A percentile compares a stretch with the other conserved stretches of the same genome.
phyloP scores from a whole-genome alignment of 2,797 vertebrate genomes.

The Loriculus beryllinus region DNA sequence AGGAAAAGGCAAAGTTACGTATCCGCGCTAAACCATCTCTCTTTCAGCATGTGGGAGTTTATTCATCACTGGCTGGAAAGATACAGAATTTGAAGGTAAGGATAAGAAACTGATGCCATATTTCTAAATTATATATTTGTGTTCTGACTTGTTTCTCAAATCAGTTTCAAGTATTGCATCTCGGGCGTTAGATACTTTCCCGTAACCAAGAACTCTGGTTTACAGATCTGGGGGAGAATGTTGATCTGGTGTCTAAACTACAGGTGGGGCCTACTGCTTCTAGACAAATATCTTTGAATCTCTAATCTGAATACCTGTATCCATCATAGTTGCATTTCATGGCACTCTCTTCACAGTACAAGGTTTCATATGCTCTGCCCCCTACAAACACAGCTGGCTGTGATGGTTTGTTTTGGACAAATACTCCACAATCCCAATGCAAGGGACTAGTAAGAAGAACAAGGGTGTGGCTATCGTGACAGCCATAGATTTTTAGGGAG shows the following conservation, averaged over 20 bases:
- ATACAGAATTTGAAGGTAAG: constrained; percentile 84
- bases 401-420: background rate
- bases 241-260: background rate
- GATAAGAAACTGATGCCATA: background rate
- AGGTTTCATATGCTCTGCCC: background rate
- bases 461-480: fast-evolving
- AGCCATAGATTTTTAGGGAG: background rate
- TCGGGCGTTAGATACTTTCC: background rate
- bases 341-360: background rate
- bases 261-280: background rate
- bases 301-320: background rate
- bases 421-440: background rate
- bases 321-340: background rate
- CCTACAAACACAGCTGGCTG: background rate
- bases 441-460: background rate
- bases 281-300: background rate
- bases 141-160: background rate
- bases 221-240: background rate
- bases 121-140: background rate
- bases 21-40: constrained; percentile 84
- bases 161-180: background rate
- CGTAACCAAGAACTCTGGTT: background rate
- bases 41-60: constrained; percentile 87
- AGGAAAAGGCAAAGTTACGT: constrained; percentile 75
- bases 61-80: constrained; percentile 85